These are phyloP conservation scores for Galeruca laticollis DNA, from an alignment of 2,888 invertebrate genomes.

Conservation along the genomic window DNA sequence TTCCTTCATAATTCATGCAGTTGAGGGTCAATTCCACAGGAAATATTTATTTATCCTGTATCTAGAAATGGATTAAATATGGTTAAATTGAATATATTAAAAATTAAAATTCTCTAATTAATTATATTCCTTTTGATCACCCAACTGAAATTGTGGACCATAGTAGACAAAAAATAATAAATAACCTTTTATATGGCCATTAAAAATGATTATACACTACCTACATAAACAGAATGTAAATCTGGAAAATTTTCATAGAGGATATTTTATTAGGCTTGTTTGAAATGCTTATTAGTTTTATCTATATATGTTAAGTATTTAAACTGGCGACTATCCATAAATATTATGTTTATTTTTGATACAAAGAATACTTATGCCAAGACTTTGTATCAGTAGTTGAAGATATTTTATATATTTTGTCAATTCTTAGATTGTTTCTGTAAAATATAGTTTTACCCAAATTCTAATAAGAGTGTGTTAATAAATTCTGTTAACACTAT, in stretches of 20 bases:
- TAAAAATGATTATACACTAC: not conserved
- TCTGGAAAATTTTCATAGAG: not conserved
- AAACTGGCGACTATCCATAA: slow-evolving; percentile 20
- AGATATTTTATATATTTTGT: not conserved
- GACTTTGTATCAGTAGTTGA: not conserved
- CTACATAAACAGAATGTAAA: not conserved
- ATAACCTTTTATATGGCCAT: not conserved
- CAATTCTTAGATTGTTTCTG: not conserved
- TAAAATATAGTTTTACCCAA: not conserved
- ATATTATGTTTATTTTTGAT: not conserved
- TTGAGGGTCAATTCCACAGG: too few species aligned
- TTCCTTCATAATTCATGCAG: too few species aligned
- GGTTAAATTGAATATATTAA: too few species aligned
- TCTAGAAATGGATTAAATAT: too few species aligned
- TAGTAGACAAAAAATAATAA: not conserved
- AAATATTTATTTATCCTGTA: too few species aligned
- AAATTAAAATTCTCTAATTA: too few species aligned
- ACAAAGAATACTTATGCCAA: slow-evolving; percentile 3
- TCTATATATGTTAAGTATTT: not conserved
- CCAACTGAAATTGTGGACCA: too few species aligned
- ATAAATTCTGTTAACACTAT: slow-evolving; percentile 43
- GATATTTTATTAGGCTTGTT: not conserved
- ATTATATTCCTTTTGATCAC: not conserved
- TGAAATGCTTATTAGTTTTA: not conserved
- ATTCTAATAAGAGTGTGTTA: slow-evolving; percentile 30